phyloP scores from a whole-genome alignment of 1,140 invertebrate species.

The Caenorhabditis inopinata region DNA sequence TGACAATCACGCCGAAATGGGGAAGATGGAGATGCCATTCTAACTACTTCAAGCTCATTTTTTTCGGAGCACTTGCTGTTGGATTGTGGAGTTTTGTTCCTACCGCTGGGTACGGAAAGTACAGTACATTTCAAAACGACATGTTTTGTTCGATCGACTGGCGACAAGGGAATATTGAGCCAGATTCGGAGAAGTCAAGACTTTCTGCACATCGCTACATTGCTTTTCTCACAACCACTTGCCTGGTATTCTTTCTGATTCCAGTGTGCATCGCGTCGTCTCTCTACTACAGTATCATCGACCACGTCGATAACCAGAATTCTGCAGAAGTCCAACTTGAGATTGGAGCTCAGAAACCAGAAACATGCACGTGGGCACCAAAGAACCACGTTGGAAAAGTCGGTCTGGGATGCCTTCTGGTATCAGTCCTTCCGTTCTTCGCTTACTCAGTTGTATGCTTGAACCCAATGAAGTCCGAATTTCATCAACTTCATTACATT shows the following conservation, averaged over 20 bases:
- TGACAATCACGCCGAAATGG: constrained; percentile 41
- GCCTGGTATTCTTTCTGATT: constrained; percentile 44
- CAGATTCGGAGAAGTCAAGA: constrained; percentile 20
- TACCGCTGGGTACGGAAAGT: constrained; percentile 38
- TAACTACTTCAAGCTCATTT: constrained; percentile 38
- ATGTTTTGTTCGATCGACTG: constrained; percentile 45
- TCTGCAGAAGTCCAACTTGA: neutral
- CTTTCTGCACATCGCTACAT: constrained; percentile 38
- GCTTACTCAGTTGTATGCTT: constrained; percentile 43
- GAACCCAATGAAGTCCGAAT: constrained; percentile 44
- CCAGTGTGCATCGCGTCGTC: constrained; percentile 45
- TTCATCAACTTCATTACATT: constrained; percentile 28
- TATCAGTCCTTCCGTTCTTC: constrained; percentile 38
- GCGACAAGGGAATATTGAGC: constrained; percentile 41
- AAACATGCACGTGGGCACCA: constrained; percentile 40
- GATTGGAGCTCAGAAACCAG: constrained; percentile 6
- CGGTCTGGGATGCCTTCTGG: constrained; percentile 36
- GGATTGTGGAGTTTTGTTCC: constrained; percentile 43
- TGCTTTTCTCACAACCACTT: constrained; percentile 43
- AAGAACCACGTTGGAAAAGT: constrained; percentile 44
- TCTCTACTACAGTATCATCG: constrained; percentile 47
- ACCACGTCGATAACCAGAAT: constrained; percentile 37
- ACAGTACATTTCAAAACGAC: constrained; percentile 26
- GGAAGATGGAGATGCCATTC: constrained; percentile 39
- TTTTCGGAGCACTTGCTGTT: neutral